Conservation (phyloP, 2,888 invertebrate species). For the Seira sanloemensis region DNA sequence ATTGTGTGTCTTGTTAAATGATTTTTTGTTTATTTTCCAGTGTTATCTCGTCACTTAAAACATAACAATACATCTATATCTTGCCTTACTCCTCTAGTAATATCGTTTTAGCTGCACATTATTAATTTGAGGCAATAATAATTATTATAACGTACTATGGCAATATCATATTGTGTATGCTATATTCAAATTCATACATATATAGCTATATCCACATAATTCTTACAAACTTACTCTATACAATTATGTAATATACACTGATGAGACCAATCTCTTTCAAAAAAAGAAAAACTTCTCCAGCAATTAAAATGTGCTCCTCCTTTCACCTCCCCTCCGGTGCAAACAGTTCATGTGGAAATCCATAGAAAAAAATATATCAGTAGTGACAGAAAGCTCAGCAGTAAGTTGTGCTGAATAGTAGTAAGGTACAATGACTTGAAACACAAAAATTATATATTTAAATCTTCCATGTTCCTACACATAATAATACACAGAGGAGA, state of each 20-base stretch:
- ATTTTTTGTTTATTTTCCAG: not conserved
- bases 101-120: not conserved
- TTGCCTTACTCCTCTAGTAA: not conserved
- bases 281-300: conserved; percentile 53
- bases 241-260: not conserved
- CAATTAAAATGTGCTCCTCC: conserved; percentile 9
- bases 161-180: not conserved
- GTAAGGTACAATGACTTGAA: conserved; percentile 20
- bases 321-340: not conserved
- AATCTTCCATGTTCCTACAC: not conserved
- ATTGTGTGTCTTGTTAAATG: not conserved
- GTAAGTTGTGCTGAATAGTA: not conserved
- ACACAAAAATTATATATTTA: not conserved
- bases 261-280: conserved; percentile 60
- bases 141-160: too few species aligned
- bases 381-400: not conserved
- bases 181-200: not conserved
- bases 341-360: not conserved
- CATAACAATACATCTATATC: not conserved
- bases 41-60: not conserved
- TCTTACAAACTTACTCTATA: not conserved
- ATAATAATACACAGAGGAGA: not conserved
- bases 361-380: not conserved
- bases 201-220: not conserved
- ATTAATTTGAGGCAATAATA: not conserved